Evolutionary conservation across 2,113 vertebrate genomes (phyloP), one percentile per base, ranked within the genome.

Genomic region (Sphaerodactylus townsendi): DNA sequence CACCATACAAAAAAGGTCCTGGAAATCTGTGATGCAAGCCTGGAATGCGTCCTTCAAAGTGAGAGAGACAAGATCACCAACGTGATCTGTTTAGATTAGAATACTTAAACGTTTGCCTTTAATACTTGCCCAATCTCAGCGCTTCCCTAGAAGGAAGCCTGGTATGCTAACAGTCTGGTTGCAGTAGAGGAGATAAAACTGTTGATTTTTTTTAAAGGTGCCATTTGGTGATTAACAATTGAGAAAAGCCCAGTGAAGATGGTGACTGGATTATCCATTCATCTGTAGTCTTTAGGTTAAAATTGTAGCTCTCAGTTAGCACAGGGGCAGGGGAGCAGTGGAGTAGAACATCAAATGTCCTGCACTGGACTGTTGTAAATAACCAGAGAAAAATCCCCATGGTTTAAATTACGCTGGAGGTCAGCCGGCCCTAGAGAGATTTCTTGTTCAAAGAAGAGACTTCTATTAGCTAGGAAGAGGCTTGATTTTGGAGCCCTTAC

Each of bases 401-500:
- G 25, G 66, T 39, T 79, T 85, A 39, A 64, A 56, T 85, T 79
- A 72, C 48, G 15, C 48, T 56, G 73, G 76, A 77, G 48, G 75
- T 77, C 75, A 62, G 75, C 13, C n/a, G n/a, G n/a, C n/a, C n/a
- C 53, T 77, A 41, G 15, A 30, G 30, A 33, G 59, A 30, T 69
- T 72, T 79, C 64, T 33, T 41, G 35, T 79, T 79, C 41, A 78
- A 79, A 25, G n/a, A 17, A 85, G 53, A 85, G 53, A 76, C 83
- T 10, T 71, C 53, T 37, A 37, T 64, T 79, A 70, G 78, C 83
- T 79, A 46, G 75, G 72, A 85, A 41, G 28, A 48, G 83, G 76
- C 39, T 85, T 79, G 76, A n/a, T 64, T 28, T 64, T 77, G n/a
- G 53, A 35, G n/a, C 39, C 30, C 46, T 68, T 68, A 68, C 46